Evolutionary conservation across 2,113 vertebrate genomes (phyloP).

Genomic region (Oreotrochilus melanogaster): DNA sequence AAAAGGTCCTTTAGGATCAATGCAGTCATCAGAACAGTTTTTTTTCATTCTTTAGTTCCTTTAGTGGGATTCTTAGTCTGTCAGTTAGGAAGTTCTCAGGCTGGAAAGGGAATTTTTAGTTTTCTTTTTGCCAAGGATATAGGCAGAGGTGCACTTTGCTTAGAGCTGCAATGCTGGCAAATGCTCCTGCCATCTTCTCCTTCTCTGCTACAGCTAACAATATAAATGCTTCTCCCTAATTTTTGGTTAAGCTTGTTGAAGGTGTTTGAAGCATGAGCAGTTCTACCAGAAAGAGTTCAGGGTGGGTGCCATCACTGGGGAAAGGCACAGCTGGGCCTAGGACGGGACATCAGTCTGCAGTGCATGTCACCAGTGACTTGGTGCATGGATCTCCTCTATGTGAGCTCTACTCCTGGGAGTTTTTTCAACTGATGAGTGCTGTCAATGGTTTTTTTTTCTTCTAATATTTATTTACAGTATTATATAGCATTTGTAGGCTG

Average conservation of each 20-base stretch:
- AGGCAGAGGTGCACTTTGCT: not conserved
- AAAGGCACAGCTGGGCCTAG: not conserved
- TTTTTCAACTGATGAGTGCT: rapidly evolving
- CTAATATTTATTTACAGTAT: not conserved
- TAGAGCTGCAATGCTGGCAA: not conserved
- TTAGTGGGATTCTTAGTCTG: not conserved
- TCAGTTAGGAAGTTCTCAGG: not conserved
- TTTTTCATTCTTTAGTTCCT: not conserved
- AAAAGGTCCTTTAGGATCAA: not conserved
- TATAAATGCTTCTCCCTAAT: not conserved
- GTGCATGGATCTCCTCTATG: not conserved
- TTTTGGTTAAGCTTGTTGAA: not conserved
- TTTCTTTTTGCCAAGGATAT: not conserved
- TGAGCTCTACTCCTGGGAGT: not conserved
- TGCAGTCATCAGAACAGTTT: not conserved
- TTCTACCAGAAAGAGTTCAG: not conserved
- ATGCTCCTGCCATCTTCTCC: not conserved
- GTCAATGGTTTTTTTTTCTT: not conserved
- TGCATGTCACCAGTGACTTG: not conserved
- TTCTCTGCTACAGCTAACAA: not conserved
- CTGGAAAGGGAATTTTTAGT: not conserved
- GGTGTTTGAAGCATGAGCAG: not conserved
- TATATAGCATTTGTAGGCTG: not conserved
- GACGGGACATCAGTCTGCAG: not conserved
- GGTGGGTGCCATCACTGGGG: not conserved